These are phyloP conservation scores for Garrulus glandarius DNA, from an alignment of 2,797 vertebrate species.

Conservation along the genomic window DNA sequence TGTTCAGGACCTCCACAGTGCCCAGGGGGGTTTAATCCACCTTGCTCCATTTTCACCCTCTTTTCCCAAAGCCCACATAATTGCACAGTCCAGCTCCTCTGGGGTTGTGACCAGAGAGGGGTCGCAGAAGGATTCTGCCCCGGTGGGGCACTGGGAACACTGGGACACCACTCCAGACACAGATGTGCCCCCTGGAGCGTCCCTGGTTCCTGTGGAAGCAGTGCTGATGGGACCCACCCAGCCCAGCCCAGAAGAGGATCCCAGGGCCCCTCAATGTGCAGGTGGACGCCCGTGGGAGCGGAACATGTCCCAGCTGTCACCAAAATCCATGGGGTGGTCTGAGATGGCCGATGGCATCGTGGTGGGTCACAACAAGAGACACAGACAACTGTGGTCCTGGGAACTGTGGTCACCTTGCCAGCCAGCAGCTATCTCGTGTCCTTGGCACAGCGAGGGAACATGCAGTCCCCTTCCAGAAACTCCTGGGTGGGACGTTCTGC, in stretches of 20 bases:
- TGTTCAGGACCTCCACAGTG: too few species aligned
- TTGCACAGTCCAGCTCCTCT: background rate
- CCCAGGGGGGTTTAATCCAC: background rate
- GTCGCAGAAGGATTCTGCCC: background rate
- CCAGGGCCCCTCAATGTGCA: accelerated
- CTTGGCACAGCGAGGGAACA: background rate
- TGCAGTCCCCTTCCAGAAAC: too few species aligned
- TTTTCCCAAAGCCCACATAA: background rate
- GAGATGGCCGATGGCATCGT: accelerated
- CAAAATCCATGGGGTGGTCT: background rate
- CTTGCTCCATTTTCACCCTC: background rate
- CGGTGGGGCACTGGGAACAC: background rate
- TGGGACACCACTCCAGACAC: background rate
- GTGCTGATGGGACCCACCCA: accelerated
- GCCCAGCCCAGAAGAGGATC: background rate
- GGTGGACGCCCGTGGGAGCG: background rate
- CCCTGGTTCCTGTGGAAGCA: accelerated
- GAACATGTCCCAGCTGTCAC: background rate
- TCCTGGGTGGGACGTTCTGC: background rate
- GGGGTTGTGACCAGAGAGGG: background rate
- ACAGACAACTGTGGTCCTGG: too few species aligned
- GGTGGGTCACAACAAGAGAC: background rate
- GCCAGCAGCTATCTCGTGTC: background rate
- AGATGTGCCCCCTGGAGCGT: background rate
- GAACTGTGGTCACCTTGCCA: background rate